phyloP scores from a whole-genome alignment of 2,113 vertebrate genomes.

The Nansenia antarctica region DNA sequence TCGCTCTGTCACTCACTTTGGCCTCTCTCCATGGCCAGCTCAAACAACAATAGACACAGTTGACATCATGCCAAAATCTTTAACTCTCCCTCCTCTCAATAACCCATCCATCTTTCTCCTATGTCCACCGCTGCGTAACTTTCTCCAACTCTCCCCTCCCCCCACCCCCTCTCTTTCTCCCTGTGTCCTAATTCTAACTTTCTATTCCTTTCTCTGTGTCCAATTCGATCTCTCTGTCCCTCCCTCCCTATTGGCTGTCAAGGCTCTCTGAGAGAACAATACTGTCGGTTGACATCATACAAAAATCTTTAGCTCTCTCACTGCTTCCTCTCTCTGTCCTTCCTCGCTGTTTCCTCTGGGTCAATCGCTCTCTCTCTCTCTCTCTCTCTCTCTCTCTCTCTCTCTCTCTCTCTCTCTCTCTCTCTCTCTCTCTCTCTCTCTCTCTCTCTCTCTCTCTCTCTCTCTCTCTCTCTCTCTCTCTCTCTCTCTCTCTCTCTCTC shows the following conservation, averaged over 20 bases:
- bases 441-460: not conserved
- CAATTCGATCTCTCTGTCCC: constrained; percentile 36
- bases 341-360: not conserved
- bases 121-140: too few relatives aligned
- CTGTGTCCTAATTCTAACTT: too few relatives aligned
- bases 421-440: not conserved
- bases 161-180: not conserved
- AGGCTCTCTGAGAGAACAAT: constrained; percentile 40
- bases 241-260: constrained; percentile 23
- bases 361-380: not conserved
- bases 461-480: constrained; percentile 13
- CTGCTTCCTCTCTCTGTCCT: not conserved
- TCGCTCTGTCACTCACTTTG: not conserved
- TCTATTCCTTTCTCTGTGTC: too few relatives aligned
- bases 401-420: constrained; percentile 11
- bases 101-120: too few relatives aligned
- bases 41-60: not conserved
- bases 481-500: not conserved
- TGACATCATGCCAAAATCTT: too few relatives aligned
- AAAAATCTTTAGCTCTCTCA: constrained; percentile 42
- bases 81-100: too few relatives aligned
- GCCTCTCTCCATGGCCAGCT: not conserved
- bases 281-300: constrained; percentile 53
- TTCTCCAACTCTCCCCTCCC: not conserved
- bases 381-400: too few relatives aligned